Evolutionary conservation across 2,888 invertebrate genomes (phyloP), one percentile per base, ranked within the genome.

Genomic region (Glomeris marginata): DNA sequence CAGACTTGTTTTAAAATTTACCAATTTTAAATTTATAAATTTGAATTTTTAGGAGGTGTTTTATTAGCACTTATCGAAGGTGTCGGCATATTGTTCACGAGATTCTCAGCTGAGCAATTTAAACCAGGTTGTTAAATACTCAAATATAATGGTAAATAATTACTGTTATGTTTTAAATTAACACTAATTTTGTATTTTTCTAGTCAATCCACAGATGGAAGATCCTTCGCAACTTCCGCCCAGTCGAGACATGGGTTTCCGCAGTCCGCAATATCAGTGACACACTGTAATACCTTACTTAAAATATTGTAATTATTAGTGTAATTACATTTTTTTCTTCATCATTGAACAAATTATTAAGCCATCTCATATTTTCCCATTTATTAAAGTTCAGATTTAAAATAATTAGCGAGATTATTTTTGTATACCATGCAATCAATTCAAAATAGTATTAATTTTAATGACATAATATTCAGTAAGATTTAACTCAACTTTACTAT

Each of bases 61-160:
- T 75, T 99, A 16, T 72, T 98, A 54, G 95, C 94, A 2, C 74
- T 97, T 56, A 98, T 98, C 58, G 97, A 99, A 76, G 98, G 97
- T 54, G 82, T 95, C 55, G 91, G 94, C 56, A 92, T 98, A 59
- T 72, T 94, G 65, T 84, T 95, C 64, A 94, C 90, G 11, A 75
- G 91, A 62, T 75, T 90, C 62, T 81, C 85, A 33, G 90, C 94
- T 0, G 91, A 92, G 63, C 90, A 91, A 67, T 94, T 90, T 66
- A 82, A 84, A 70, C 91, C 90, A 40, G 80, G 54, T 51, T 45
- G 41, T 34, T 48, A 16, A 40, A 3, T 34, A 20, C 33, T 11
- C n/a, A 38, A 11, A 15, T 36, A 10, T 44, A 18, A 10, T 22
- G 21, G 10, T 15, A 44, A 15, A 15, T 20, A 8, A 13, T n/a